Evolutionary conservation across 2,113 vertebrate genomes (phyloP).

Genomic region (Cairina moschata): DNA sequence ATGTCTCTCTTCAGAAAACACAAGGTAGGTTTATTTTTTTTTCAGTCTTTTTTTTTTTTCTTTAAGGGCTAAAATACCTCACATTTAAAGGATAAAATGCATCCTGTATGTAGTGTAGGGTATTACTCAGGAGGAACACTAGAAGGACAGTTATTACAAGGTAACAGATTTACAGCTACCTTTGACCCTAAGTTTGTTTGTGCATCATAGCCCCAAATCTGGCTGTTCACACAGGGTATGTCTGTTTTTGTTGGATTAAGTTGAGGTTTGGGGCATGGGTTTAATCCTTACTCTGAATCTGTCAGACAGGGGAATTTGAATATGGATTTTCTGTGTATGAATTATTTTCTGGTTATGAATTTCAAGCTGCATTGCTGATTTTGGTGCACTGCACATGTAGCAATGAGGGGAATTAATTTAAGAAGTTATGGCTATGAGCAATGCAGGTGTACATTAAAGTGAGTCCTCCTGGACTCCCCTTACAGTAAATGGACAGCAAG

Average conservation of each 20-base stretch:
- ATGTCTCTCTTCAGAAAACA: rapidly evolving
- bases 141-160: background rate
- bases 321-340: background rate
- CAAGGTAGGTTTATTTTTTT: background rate
- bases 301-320: background rate
- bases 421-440: background rate
- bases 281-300: background rate
- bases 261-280: background rate
- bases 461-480: background rate
- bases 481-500: background rate
- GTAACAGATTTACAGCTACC: background rate
- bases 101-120: background rate
- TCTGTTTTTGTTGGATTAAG: background rate
- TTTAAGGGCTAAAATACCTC: background rate
- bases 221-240: background rate
- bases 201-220: background rate
- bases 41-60: background rate
- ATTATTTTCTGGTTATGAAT: background rate
- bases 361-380: background rate
- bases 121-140: background rate
- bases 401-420: background rate
- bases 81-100: background rate
- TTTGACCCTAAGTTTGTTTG: background rate
- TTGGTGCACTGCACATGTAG: background rate
- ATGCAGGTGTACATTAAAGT: background rate